Conservation (phyloP, 1,140 invertebrate species). For the Plectrocnemia conspersa region DNA sequence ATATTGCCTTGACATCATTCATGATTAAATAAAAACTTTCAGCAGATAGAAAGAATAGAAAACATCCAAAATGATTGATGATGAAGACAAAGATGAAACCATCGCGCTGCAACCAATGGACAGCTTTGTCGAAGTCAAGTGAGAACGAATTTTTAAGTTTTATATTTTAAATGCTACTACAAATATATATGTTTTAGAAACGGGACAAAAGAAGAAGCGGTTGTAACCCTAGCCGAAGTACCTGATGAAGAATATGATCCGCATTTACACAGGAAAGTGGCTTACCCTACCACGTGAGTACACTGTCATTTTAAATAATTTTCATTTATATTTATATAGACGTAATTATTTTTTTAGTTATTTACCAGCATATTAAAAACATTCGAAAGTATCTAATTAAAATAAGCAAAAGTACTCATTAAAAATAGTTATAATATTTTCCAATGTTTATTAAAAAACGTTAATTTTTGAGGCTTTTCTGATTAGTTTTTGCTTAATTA, state of each 20-base stretch:
- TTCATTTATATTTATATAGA: no score
- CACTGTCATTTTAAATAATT: no score
- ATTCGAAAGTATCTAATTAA: no score
- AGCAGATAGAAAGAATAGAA: background rate
- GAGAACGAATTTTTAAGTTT: background rate
- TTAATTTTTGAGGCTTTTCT: no score
- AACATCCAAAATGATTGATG: background rate
- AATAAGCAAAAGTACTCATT: no score
- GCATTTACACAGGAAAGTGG: conserved; percentile 5
- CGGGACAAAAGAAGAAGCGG: background rate
- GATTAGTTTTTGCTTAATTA: no score
- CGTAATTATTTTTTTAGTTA: no score
- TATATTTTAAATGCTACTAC: conserved; percentile 1
- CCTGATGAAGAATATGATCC: conserved; percentile 15
- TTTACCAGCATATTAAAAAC: no score
- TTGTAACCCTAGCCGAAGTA: background rate
- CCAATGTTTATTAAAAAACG: no score
- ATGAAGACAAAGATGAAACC: conserved; percentile 16
- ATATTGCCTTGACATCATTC: no score
- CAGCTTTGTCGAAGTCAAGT: background rate
- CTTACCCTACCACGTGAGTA: conserved; percentile 14
- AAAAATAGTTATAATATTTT: no score
- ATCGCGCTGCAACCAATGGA: conserved; percentile 8
- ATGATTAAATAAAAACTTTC: no score
- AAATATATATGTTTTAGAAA: conserved; percentile 9